Conservation (phyloP, 1,140 invertebrate genomes). For the Caenorhabditis remanei region DNA sequence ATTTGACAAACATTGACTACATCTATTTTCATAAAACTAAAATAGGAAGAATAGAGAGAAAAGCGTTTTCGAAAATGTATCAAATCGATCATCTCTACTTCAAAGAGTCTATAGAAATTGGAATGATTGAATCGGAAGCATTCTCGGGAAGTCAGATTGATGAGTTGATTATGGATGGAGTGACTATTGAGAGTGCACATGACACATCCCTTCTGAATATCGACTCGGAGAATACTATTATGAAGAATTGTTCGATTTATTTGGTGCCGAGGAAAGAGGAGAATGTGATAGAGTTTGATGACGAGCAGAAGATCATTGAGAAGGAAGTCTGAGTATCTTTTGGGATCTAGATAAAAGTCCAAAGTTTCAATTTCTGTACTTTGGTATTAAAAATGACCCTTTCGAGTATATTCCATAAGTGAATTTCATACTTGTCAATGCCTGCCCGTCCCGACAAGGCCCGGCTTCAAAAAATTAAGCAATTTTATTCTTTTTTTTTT, state of each 20-base stretch:
- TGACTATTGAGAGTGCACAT: conserved; percentile 6
- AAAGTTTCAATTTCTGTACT: neutral
- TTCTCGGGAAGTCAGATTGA: conserved; percentile 30
- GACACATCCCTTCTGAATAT: conserved; percentile 20
- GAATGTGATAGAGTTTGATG: neutral
- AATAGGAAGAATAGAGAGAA: conserved; percentile 23
- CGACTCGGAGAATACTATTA: neutral
- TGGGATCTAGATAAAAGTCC: too few species aligned
- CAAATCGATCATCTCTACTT: conserved; percentile 41
- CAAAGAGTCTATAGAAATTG: conserved; percentile 22
- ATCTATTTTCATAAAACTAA: conserved; percentile 42
- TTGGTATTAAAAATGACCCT: too few species aligned
- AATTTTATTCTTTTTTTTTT: too few species aligned
- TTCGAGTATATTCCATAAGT: too few species aligned
- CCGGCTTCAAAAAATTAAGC: too few species aligned
- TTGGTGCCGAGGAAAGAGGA: conserved; percentile 26
- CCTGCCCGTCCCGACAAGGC: too few species aligned
- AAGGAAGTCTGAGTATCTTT: neutral
- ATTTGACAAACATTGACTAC: conserved; percentile 34
- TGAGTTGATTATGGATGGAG: conserved; percentile 26
- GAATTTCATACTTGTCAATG: too few species aligned
- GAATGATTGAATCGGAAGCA: conserved; percentile 40
- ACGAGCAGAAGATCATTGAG: conserved; percentile 24
- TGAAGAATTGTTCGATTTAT: conserved; percentile 28
- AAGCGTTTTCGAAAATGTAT: conserved; percentile 43